Evolutionary conservation across 1,140 invertebrate genomes (phyloP), one percentile per base, ranked within the genome.

Genomic region (Drosophila setifemur): DNA sequence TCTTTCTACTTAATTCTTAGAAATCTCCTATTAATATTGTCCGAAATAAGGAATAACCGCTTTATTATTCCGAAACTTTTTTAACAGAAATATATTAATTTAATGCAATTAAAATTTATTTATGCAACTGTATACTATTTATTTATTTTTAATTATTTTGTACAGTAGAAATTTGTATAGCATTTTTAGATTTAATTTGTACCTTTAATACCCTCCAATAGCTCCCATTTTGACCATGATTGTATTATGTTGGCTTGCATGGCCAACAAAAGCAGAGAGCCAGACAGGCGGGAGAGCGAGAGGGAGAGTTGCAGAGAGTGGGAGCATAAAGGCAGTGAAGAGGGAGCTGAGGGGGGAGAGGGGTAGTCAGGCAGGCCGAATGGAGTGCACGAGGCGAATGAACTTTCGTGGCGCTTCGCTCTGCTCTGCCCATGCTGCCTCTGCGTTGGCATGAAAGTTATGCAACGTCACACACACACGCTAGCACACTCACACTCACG

Each of bases 351-450:
- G 39, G 47, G 11, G 14, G 39, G 66, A 60, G 52, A 21, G 40
- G 40, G 31, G 23, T 16, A 12, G 40, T 21, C 47, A 48, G 67
- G 29, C 37, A 29, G 39, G 18, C 25, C 49, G 74, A 81, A 77
- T 88, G 73, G 85, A 88, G 85, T 88, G 85, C 85, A 88, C 75
- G 76, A 88, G 85, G 85, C 85, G 85, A 88, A 88, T 88, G 85
- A 88, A 88, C 85, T 88, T 85, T 82, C 68, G 68, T 60, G 71
- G 79, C 75, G 60, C 83, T 73, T n/a, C n/a, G n/a, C n/a, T n/a
- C n/a, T n/a, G n/a, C n/a, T n/a, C n/a, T n/a, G n/a, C n/a, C n/a
- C 52, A 52, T 68, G 79, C 68, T 82, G 77, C 39, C 77, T n/a
- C n/a, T 72, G 77, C 67, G 77, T 73, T 72, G 74, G 68, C 81